Percentiles rank a stretch among this genome's conserved stretches.
Conservation (phyloP, 2,113 vertebrate species). For the Stictonetta naevosa region DNA sequence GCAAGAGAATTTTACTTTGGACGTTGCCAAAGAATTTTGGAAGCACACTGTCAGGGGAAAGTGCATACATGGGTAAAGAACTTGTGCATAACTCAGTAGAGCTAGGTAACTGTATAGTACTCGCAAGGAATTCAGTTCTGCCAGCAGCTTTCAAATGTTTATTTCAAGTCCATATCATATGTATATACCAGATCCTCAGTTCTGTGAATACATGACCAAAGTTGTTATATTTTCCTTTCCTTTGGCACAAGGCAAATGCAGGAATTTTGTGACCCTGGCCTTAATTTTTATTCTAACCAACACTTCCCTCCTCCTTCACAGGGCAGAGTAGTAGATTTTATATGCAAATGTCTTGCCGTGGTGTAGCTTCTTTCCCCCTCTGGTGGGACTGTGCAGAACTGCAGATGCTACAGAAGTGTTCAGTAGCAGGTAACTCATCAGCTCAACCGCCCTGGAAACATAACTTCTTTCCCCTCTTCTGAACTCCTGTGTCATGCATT, state of each 20-base stretch:
- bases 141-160: neutral
- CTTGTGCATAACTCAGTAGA: neutral
- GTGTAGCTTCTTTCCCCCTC: slow-evolving; percentile 69
- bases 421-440: fast-evolving
- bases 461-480: neutral
- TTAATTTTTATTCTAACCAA: neutral
- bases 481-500: neutral
- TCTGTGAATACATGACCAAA: neutral
- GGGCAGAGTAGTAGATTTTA: neutral
- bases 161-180: neutral
- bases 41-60: neutral
- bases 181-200: neutral
- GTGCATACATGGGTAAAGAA: neutral
- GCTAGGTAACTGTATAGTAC: neutral
- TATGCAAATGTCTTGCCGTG: slow-evolving; percentile 28
- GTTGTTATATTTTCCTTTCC: neutral
- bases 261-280: neutral
- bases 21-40: neutral
- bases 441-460: neutral
- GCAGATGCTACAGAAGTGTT: neutral
- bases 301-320: neutral
- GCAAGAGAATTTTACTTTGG: neutral
- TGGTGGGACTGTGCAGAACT: slow-evolving; percentile 70
- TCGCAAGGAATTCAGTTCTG: neutral
- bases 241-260: neutral